These are phyloP conservation scores for Melanaphis sacchari DNA, from an alignment of 1,140 invertebrate genomes.

Conservation along the genomic window DNA sequence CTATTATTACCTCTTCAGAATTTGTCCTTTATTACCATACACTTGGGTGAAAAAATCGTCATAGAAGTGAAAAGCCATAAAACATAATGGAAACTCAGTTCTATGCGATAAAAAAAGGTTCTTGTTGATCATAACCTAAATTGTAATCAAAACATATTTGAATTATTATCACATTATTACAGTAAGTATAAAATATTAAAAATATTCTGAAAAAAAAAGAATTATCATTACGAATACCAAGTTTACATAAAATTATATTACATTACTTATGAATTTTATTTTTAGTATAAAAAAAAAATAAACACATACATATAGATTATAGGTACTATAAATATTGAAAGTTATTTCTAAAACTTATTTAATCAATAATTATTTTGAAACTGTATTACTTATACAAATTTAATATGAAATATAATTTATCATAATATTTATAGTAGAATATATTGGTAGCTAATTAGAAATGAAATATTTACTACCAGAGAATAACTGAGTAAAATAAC, in stretches of 20 bases:
- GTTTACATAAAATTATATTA: too few species aligned
- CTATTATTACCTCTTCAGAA: conserved; percentile 27
- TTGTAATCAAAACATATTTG: not conserved
- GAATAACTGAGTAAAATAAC: too few species aligned
- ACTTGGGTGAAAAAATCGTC: conserved; percentile 52
- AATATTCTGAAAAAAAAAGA: not conserved
- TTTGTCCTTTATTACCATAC: not conserved
- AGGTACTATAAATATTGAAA: too few species aligned
- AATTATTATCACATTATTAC: not conserved
- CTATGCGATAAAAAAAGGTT: not conserved
- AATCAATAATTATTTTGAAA: too few species aligned
- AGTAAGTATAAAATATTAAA: not conserved
- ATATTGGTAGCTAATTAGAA: too few species aligned
- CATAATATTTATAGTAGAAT: too few species aligned
- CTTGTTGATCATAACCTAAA: conserved; percentile 33
- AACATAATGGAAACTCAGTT: conserved; percentile 26
- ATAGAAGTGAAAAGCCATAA: conserved; percentile 42
- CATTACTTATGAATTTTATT: too few species aligned
- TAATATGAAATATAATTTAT: too few species aligned
- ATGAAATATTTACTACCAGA: too few species aligned
- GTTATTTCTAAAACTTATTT: too few species aligned
- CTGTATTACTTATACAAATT: too few species aligned
- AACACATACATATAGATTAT: not conserved
- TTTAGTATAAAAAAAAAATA: too few species aligned
- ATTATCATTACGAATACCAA: not conserved